Base-by-base conservation (phyloP, 2,113 vertebrate genomes). In the Oostethus manadensis region DNA sequence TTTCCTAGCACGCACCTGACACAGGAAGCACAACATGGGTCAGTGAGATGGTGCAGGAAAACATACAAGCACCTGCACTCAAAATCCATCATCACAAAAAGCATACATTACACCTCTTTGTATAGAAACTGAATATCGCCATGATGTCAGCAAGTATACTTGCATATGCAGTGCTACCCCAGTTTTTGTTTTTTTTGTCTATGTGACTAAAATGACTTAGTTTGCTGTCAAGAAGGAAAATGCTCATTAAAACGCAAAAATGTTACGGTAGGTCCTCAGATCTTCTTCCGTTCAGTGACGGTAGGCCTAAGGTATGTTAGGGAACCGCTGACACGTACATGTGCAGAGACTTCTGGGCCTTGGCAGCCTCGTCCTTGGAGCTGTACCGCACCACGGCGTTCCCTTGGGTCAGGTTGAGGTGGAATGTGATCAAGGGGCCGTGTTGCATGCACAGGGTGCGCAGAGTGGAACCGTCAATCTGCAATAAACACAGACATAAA, bases 401-500 rank as follows among this genome's bases (percentile, higher is more conserved):
- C 79, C 97, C 97, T 89, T 99, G 97, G 0, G 97, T 96, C 90
- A 99, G 91, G 89, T 94, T 99, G 90, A 99, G 92, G 86, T 99
- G 97, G 95, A 99, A 99, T 86, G 97, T 99, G 87, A 96, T 89
- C 61, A 99, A 93, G 71, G 97, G 97, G 69, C 97, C 97, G 5
- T 99, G 97, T 67, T 99, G 97, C 93, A 99, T 89, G 74, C 97
- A 99, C 82, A 99, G 91, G 0, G 97, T 99, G 86, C 96, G 88
- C 88, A 99, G 90, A 3, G 97, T 99, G 3, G 96, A 99, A 21
- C 97, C 97, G 68, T 99, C 97, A n/a, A 99, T 99, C 97, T 99
- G 88, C 20, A 7, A 50, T 15, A 4, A 21, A 8, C 16, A 56
- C 49, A 54, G 2, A 51, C 8, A 21, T 2, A 15, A 5, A 13